phyloP scores from a whole-genome alignment of 2,113 vertebrate genomes.

The Oreochromis aureus region DNA sequence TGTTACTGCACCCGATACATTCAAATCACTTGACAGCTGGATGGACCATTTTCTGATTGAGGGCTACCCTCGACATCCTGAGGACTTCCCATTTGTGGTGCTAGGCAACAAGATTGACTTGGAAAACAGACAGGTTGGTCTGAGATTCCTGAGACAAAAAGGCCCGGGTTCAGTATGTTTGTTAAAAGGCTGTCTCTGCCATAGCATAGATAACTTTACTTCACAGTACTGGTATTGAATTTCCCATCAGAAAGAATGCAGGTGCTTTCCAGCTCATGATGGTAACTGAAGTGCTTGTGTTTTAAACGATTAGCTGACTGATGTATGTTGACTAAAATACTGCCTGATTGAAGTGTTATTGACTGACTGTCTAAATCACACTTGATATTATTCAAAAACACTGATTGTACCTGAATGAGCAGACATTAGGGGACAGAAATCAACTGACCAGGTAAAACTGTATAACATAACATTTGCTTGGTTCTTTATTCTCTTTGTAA shows the following conservation, averaged over 20 bases:
- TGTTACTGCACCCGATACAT: slow-evolving; percentile 93
- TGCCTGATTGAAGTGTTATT: not conserved
- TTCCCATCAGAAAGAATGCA: not conserved
- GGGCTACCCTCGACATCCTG: not conserved
- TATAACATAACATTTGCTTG: not conserved
- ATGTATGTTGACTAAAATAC: not conserved
- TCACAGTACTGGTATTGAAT: not conserved
- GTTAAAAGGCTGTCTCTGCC: not conserved
- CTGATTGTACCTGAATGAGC: not conserved
- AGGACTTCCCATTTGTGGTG: slow-evolving; percentile 96
- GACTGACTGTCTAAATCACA: not conserved
- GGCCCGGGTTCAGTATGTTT: not conserved
- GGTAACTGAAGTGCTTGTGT: not conserved
- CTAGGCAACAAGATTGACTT: slow-evolving; percentile 98
- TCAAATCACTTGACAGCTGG: slow-evolving; percentile 96
- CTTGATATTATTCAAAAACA: not conserved
- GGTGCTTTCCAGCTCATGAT: not conserved
- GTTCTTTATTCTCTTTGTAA: too few relatives aligned
- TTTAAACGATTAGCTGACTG: not conserved
- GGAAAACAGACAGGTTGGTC: slow-evolving; percentile 94
- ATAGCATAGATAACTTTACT: not conserved
- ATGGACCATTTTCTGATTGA: slow-evolving; percentile 62
- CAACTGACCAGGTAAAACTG: not conserved
- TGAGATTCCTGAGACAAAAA: not conserved
- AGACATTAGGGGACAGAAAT: not conserved